Base-by-base conservation (phyloP, 2,888 invertebrate species). In the Melinaea marsaeus region DNA sequence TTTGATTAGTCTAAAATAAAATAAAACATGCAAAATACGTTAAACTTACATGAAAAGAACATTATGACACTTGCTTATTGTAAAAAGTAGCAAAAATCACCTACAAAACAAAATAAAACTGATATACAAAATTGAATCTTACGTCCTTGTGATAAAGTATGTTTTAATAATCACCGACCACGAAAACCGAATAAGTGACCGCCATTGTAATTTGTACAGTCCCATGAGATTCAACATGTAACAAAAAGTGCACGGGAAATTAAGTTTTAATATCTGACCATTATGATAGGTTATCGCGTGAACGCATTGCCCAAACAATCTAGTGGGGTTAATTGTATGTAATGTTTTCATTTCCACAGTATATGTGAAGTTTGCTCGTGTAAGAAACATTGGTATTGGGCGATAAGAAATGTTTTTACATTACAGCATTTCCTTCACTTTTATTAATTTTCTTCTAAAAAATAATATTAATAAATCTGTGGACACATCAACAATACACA, bases 321-420 rank as follows among this genome's bases (percentile, higher is more conserved):
- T 59, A 61, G 22, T 61, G 59, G 48, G 9, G 48, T 32, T 48
- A 54, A 57, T 57, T 64, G 63, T 66, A 57, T 58, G 61, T 64
- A 70, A 74, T 76, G 77, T 80, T 77, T 79, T 78, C 77, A 68
- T 77, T 73, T 70, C 67, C 64, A 62, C 63, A 65, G 63, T 68
- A 62, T 69, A 67, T 68, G 65, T 61, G 61, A 66, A 71, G 75
- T 79, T 78, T 79, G 77, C 76, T 64, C 63, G 69, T 66, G 70
- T 69, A 69, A 64, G 70, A 74, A 85, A 81, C 75, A 73, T 22
- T 70, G 63, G 74, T 83, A 84, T 79, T 74, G 76, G 61, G 35
- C 79, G 84, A 85, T 85, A 85, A 84, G 22, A 22, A 22, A 22
- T 22, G 22, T 22, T 22, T 22, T 22, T 22, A 22, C 22, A 22